Conservation (phyloP, 2,888 invertebrate genomes). For the Callyntrura guangdongensis region DNA sequence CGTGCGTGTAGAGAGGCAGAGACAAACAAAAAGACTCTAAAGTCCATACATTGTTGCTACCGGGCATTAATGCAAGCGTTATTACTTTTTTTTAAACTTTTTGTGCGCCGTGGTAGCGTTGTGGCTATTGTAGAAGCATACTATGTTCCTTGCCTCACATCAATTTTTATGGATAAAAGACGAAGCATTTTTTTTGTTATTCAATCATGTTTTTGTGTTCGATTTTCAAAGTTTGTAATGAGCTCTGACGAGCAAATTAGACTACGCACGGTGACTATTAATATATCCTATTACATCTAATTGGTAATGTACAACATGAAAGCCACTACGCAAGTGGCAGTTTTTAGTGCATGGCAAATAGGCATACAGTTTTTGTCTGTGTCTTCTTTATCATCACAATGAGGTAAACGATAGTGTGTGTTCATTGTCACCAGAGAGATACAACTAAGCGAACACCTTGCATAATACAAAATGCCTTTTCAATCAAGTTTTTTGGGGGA, state of each 20-base stretch:
- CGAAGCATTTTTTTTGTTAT: background rate
- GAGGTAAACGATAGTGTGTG: constrained; percentile 24
- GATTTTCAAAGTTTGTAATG: constrained; percentile 25
- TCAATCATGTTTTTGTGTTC: constrained; percentile 19
- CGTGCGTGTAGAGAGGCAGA: background rate
- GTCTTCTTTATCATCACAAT: constrained; percentile 54
- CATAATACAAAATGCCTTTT: constrained; percentile 35
- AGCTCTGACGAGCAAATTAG: constrained; percentile 13
- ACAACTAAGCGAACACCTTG: background rate
- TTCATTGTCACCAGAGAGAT: constrained; percentile 21
- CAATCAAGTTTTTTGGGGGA: background rate
- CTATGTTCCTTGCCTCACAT: background rate
- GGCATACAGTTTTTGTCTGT: background rate
- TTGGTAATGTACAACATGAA: background rate
- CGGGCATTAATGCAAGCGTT: constrained; percentile 58
- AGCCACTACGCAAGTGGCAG: background rate
- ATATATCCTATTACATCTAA: constrained; percentile 16
- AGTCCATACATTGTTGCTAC: constrained; percentile 56
- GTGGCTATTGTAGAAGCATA: constrained; percentile 32
- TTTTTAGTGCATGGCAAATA: constrained; percentile 6
- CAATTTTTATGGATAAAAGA: constrained; percentile 32
- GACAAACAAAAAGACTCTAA: constrained; percentile 33
- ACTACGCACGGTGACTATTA: constrained; percentile 46
- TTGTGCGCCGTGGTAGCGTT: background rate
- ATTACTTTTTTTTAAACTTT: background rate